Base-by-base conservation (phyloP, 2,797 vertebrate species). In the Sebastes minor region DNA sequence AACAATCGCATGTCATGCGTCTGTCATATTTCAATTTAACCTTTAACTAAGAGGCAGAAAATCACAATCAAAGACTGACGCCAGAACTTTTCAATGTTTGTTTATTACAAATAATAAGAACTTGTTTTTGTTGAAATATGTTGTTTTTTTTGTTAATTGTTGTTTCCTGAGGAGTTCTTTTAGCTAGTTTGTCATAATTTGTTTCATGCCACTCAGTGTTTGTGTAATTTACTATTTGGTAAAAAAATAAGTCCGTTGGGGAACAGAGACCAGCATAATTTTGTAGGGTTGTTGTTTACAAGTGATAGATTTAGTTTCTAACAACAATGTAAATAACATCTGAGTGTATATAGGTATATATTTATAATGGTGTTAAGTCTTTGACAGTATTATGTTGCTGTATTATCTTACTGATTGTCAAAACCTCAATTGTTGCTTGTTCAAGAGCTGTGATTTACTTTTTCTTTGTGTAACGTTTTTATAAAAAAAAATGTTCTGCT, bases 401-500 rank as follows among this genome's bases (percentile, higher is more conserved):
- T 66, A 35, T 80, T 53, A 28, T 69, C 56, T 49, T 62, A 77
- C 11, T 57, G 32, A 79, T 79, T 85, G 73, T 86, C 61, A 68
- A 76, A 83, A 73, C 13, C 33, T 74, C 35, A 62, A 63, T 14
- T 82, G 77, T 88, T 85, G 65, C 82, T 66, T 60, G 86, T 90
- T 92, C 64, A 79, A 67, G 23, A 88, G 55, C 56, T 88, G 81
- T 76, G 25, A 76, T 75, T 86, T 78, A 25, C 55, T 82, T 90
- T 88, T 66, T 74, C 53, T 87, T 83, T 91, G 68, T 91, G 70
- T 76, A 8, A 72, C 2, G 22, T 70, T 92, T 92, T 91, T 89
- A 90, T 62, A 81, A 61, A 61, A n/a, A 25, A 25, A 57, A 46
- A 25, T 38, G 66, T 84, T 90, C 55, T 85, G 38, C 68, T 65